phyloP scores from a whole-genome alignment of 2,797 vertebrate genomes.

The Halcyon badia region DNA sequence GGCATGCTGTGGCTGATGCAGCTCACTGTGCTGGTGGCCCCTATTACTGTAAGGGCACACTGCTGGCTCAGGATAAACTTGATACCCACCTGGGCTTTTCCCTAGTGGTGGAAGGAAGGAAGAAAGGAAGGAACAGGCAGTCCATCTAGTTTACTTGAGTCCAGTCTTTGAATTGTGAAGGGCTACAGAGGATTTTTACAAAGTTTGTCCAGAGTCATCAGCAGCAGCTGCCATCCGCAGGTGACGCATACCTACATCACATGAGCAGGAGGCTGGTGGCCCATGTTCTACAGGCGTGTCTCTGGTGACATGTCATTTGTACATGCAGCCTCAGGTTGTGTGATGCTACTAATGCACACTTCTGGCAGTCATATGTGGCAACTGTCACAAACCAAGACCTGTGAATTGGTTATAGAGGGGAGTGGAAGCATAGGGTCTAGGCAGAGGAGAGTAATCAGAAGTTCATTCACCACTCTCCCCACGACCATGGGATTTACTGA shows the following conservation, averaged over 20 bases:
- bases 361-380: neutral
- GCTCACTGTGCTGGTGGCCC: neutral
- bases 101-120: neutral
- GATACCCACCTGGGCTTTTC: neutral
- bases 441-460: neutral
- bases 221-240: neutral
- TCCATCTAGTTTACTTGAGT: neutral
- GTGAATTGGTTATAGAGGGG: neutral
- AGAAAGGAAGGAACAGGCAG: neutral
- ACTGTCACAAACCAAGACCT: neutral
- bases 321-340: neutral
- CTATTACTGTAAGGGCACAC: neutral
- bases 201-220: neutral
- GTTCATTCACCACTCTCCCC: neutral
- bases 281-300: neutral
- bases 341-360: neutral
- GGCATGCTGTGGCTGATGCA: neutral
- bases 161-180: neutral
- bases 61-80: neutral
- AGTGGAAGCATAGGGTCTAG: neutral
- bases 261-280: neutral
- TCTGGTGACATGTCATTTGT: neutral
- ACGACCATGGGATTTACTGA: neutral
- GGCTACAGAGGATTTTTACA: neutral
- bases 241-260: neutral